A percentile compares a stretch with the other conserved stretches of the same genome.
Conservation (phyloP, 2,113 vertebrate genomes). For the Lampris incognitus region DNA sequence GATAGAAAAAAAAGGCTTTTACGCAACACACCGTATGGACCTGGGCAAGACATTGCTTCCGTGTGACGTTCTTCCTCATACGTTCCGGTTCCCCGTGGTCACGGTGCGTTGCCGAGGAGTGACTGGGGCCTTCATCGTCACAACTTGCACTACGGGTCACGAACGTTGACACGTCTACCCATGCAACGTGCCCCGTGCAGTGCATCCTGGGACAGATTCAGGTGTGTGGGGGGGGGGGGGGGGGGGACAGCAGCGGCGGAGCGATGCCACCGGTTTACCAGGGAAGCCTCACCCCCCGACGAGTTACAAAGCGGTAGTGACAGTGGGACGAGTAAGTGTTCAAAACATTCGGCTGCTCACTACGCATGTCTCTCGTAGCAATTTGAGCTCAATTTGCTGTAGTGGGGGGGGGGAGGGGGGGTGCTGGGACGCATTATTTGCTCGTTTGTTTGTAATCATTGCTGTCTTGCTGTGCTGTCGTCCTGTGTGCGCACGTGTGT, state of each 20-base stretch:
- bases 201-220: background rate
- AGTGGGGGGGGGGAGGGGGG: constrained; percentile 45
- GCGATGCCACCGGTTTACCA: constrained; percentile 38
- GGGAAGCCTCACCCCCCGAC: constrained; percentile 32
- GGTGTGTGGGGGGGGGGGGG: background rate
- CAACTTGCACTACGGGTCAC: background rate
- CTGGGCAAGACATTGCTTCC: constrained; percentile 62
- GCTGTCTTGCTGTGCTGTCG: constrained; percentile 56
- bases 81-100: constrained; percentile 68
- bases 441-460: constrained; percentile 79
- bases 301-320: constrained; percentile 50
- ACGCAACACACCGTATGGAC: constrained; percentile 18
- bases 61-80: constrained; percentile 56
- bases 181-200: no score
- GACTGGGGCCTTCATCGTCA: constrained; percentile 48
- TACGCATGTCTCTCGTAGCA: constrained; percentile 62
- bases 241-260: background rate
- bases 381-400: constrained; percentile 67
- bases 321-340: constrained; percentile 63
- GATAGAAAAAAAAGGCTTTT: constrained; percentile 27
- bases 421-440: constrained; percentile 74
- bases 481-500: constrained; percentile 45
- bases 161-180: no score
- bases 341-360: constrained; percentile 63
- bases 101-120: constrained; percentile 53